Evolutionary conservation across 2,888 invertebrate species (phyloP), one percentile per base, ranked within the genome.

Genomic region (Hirtodrosophila duncani): DNA sequence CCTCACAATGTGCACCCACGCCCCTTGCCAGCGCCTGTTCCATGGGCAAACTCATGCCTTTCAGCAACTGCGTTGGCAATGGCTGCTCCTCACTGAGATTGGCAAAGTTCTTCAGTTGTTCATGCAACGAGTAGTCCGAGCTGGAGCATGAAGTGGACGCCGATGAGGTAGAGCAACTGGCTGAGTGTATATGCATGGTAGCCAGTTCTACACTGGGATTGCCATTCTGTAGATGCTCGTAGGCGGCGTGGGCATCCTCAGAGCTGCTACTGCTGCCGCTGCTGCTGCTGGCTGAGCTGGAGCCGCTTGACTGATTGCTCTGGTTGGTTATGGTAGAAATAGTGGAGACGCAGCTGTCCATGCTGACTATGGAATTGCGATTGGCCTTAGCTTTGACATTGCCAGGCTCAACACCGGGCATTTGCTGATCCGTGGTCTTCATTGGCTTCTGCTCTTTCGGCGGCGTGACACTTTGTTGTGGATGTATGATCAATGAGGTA

Each of bases 401-500:
- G 8, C n/a, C 5, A 31, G 31, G 3, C 21, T 14, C 8, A 10
- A 21, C 4, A 58, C 9, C 11, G 67, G n/a, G 62, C 10, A 59
- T 60, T n/a, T 62, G 63, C n/a, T 60, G 60, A 9, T 68, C n/a
- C 66, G 20, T 65, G 61, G 31, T 63, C 58, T 17, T 63, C 64
- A 31, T 49, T 58, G 26, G 14, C 45, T 50, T 5, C 31, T 55
- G 43, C 9, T 67, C 69, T 44, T 64, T 68, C 51, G n/a, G n/a
- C n/a, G n/a, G n/a, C n/a, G n/a, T n/a, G n/a, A n/a, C n/a, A n/a
- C n/a, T n/a, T n/a, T 81, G 78, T 38, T 81, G 86, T 16, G 86
- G 86, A 63, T 86, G 84, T 26, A 87, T 86, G 20, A 84, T 82
- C 18, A 87, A 62, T 9, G 87, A 87, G 38, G 87, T 87, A 9